These are phyloP conservation scores for Sphaerodactylus townsendi DNA, from an alignment of 2,113 vertebrate genomes.

Conservation along the genomic window DNA sequence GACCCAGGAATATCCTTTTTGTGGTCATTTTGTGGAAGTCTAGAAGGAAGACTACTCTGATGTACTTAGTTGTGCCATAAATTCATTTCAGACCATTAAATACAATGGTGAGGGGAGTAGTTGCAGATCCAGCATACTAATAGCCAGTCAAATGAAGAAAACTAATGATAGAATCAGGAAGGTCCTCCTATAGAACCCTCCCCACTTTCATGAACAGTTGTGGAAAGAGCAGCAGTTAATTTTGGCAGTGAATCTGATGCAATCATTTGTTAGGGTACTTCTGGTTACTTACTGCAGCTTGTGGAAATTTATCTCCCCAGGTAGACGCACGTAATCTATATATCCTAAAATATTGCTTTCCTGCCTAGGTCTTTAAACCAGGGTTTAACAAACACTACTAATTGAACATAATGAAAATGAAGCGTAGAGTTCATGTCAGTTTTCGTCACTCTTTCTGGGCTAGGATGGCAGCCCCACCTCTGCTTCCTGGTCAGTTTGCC, in stretches of 20 bases:
- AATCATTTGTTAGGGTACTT: background rate
- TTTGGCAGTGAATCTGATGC: background rate
- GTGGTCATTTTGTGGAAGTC: background rate
- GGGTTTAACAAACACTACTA: background rate
- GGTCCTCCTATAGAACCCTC: background rate
- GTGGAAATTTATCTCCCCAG: background rate
- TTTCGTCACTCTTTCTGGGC: background rate
- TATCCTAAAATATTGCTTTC: background rate
- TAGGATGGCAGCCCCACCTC: background rate
- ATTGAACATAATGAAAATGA: background rate
- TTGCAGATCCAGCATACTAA: background rate
- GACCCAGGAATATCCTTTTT: background rate
- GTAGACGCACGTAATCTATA: background rate
- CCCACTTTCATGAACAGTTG: too few relatives aligned
- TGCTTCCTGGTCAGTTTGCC: background rate
- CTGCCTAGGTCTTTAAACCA: background rate
- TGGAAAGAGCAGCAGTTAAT: background rate
- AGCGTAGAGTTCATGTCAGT: too few relatives aligned
- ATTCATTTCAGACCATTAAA: background rate
- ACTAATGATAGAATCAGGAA: background rate
- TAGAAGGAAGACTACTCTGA: background rate
- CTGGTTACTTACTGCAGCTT: background rate
- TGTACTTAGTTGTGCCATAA: background rate
- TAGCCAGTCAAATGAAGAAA: background rate
- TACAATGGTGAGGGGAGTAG: background rate